Evolutionary conservation across 2,888 invertebrate species (phyloP).

Genomic region (Melinaea marsaeus): DNA sequence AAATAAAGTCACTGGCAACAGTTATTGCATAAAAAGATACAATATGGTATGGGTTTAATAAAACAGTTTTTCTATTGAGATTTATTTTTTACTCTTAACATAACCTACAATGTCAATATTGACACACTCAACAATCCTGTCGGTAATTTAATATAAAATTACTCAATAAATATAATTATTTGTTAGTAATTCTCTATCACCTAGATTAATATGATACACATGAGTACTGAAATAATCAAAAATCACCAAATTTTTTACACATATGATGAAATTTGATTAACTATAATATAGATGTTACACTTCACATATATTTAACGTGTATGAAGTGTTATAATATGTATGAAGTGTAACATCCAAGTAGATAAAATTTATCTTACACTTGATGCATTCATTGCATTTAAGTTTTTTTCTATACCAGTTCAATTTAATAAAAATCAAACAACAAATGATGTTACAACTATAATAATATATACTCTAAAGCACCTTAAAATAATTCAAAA

Average conservation of each 20-base stretch:
- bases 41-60: neutral
- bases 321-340: slow-evolving; percentile 34
- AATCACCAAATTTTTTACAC: slow-evolving; percentile 42
- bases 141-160: slow-evolving; percentile 52
- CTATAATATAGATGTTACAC: slow-evolving; percentile 46
- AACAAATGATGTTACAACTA: slow-evolving; percentile 60
- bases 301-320: slow-evolving; percentile 30
- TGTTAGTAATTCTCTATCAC: slow-evolving; percentile 29
- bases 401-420: slow-evolving; percentile 61
- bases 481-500: slow-evolving; percentile 41
- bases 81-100: slow-evolving; percentile 51
- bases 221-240: slow-evolving; percentile 49
- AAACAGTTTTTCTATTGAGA: slow-evolving; percentile 19
- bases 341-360: slow-evolving; percentile 58
- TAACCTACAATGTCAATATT: slow-evolving; percentile 65
- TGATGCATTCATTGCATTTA: slow-evolving; percentile 77
- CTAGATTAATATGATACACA: slow-evolving; percentile 41
- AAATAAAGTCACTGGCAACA: no score
- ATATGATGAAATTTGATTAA: slow-evolving; percentile 50
- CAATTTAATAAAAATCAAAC: slow-evolving; percentile 77
- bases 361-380: slow-evolving; percentile 77
- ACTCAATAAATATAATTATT: slow-evolving; percentile 44
- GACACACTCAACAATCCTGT: slow-evolving; percentile 63
- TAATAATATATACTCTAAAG: slow-evolving; percentile 53
- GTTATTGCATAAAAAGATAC: neutral